Percentiles rank a stretch among this genome's conserved stretches.
Conservation (phyloP, 2,113 vertebrate genomes). For the Oreocharis arfaki region DNA sequence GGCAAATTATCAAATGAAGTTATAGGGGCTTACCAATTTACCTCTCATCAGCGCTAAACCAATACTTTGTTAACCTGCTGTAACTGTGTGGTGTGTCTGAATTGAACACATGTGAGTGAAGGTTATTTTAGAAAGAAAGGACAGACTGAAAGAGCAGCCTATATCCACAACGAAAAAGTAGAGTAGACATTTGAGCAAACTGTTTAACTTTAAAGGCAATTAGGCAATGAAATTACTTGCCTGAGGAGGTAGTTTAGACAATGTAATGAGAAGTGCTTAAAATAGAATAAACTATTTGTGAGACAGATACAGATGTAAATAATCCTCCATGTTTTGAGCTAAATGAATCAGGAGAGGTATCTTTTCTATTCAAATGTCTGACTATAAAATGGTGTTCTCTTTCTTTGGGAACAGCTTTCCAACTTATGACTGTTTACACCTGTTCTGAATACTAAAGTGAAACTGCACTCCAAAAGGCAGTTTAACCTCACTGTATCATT, state of each 20-base stretch:
- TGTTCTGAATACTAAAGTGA: constrained; percentile 52
- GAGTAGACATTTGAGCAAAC: constrained; percentile 32
- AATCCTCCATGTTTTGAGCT: constrained; percentile 40
- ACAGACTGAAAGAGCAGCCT: background rate
- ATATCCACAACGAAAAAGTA: background rate
- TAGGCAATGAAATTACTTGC: constrained; percentile 51
- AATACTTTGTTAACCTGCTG: constrained; percentile 9
- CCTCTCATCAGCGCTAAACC: constrained; percentile 22
- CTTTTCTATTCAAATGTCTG: constrained; percentile 2
- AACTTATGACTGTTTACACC: constrained; percentile 37
- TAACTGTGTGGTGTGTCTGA: background rate
- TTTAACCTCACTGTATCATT: constrained; percentile 55
- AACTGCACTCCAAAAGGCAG: constrained; percentile 42
- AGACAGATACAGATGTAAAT: constrained; percentile 51
- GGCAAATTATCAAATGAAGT: constrained; percentile 17
- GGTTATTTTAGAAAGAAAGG: constrained; percentile 41
- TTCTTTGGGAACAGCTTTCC: constrained; percentile 14
- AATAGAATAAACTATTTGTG: constrained; percentile 26
- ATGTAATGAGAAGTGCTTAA: constrained; percentile 48
- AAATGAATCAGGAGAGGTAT: background rate
- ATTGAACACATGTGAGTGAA: background rate
- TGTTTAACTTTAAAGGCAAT: constrained; percentile 58
- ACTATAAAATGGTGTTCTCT: constrained; percentile 17
- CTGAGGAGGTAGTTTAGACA: constrained; percentile 50
- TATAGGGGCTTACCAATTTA: constrained; percentile 2